Evolutionary conservation across 2,888 invertebrate species (phyloP).

Genomic region (Synanthedon tipuliformis): DNA sequence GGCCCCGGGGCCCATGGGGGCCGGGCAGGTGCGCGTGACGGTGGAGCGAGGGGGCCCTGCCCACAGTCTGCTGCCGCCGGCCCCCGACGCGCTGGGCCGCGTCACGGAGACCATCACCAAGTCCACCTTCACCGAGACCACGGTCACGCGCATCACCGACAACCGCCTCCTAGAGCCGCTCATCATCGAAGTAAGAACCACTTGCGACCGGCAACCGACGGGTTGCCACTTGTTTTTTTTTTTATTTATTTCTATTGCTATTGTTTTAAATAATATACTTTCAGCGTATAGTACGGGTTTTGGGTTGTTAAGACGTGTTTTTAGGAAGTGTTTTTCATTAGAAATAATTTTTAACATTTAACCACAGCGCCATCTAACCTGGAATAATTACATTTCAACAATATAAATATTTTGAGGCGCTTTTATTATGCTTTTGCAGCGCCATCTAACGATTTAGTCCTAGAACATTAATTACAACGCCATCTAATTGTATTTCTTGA

Average conservation of each 20-base stretch:
- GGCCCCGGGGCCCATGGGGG: slow-evolving; percentile 33
- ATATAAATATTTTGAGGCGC: no score
- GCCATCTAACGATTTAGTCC: no score
- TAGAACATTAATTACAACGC: no score
- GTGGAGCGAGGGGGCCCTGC: slow-evolving; percentile 77
- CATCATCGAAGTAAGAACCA: slow-evolving; percentile 83
- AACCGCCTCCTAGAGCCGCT: slow-evolving; percentile 88
- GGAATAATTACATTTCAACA: no score
- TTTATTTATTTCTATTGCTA: not conserved
- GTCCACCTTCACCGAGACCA: slow-evolving; percentile 95
- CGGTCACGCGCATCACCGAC: slow-evolving; percentile 93
- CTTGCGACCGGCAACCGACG: slow-evolving; percentile 3
- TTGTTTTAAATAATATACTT: not conserved
- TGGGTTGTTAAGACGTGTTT: no score
- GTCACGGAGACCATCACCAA: slow-evolving; percentile 96
- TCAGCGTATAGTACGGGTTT: not conserved
- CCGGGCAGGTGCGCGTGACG: slow-evolving; percentile 81
- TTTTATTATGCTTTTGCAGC: no score
- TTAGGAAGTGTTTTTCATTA: no score
- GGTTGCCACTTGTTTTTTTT: not conserved
- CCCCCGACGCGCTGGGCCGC: slow-evolving; percentile 85
- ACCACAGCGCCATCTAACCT: no score
- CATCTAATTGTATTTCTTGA: no score
- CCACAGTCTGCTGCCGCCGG: slow-evolving; percentile 81
- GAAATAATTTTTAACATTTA: no score